Evolutionary conservation across 2,113 vertebrate genomes (phyloP).

Genomic region (Lipotes vexillifer): DNA sequence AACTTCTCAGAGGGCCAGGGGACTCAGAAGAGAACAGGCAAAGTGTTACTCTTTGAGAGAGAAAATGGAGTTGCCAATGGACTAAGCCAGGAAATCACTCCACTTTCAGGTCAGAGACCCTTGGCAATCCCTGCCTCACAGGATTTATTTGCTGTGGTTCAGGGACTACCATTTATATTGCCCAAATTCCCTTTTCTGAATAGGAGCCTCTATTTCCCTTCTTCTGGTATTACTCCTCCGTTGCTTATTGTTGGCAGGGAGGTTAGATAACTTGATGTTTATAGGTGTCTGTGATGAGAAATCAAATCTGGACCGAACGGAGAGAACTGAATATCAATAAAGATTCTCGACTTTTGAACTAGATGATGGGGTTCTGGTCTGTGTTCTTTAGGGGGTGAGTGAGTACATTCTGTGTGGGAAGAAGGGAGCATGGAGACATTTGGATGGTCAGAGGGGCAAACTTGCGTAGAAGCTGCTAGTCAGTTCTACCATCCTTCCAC

Average conservation of each 20-base stretch:
- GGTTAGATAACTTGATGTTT: background rate
- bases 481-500: background rate
- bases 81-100: background rate
- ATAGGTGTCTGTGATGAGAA: background rate
- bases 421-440: background rate
- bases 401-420: background rate
- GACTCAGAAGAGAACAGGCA: background rate
- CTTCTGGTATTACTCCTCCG: background rate
- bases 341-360: background rate
- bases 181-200: background rate
- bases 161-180: background rate
- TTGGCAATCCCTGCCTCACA: background rate
- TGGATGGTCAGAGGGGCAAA: background rate
- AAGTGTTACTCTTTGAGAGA: background rate
- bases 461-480: background rate
- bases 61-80: background rate
- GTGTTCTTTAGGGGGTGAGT: background rate
- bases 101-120: background rate
- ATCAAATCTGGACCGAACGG: background rate
- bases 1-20: background rate
- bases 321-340: background rate
- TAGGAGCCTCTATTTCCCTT: background rate
- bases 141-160: background rate
- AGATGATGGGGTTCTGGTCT: background rate
- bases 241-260: background rate